Evolutionary conservation across 35 echinoderm and acorn worm genomes (phyloP), one percentile per base, ranked within the genome.

Genomic region (Apostichopus japonicus): DNA sequence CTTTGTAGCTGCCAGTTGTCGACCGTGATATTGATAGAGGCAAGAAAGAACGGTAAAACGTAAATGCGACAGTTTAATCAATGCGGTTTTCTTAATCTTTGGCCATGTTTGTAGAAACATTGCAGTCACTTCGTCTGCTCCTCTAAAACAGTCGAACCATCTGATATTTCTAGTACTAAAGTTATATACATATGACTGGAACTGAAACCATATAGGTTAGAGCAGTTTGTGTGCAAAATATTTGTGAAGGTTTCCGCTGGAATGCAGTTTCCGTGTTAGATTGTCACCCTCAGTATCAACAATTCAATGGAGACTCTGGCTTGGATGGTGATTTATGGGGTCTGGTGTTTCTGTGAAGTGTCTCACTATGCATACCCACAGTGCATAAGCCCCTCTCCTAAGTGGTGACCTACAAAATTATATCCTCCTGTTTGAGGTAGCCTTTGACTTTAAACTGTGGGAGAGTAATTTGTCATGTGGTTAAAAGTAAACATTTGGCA

Each of bases 381-480:
- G 8, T n/a, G n/a, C 15, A 19, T 23, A 75, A 19, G 11, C 17
- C 17, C n/a, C 8, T 61, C 57, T 19, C 71, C 4, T 75, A 75
- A 83, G 79, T 14, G 16, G 14, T 83, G 79, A 83, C 79, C 79
- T 83, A 83, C 51, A 83, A 83, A 83, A 83, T 54, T 53, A 19
- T 53, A 55, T 25, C 51, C 55, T 83, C 21, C 11, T 83, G 79
- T 83, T 83, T 83, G 79, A 19, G 10, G 21, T 56, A 83, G 33
- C 55, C 79, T 56, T 83, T 83, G 79, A 83, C 79, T 83, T 83
- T 54, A 25, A 83, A 54, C 79, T 55, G 51, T 83, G 9, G 27
- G 51, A 83, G 55, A 83, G 79, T 83, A 56, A 83, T 83, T 53
- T 83, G 79, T 83, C 55, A 55, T 54, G 53, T 11, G 79, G 71